Base-by-base conservation (phyloP, 2,113 vertebrate species). In the Boulengeromyrus knoepffleri region DNA sequence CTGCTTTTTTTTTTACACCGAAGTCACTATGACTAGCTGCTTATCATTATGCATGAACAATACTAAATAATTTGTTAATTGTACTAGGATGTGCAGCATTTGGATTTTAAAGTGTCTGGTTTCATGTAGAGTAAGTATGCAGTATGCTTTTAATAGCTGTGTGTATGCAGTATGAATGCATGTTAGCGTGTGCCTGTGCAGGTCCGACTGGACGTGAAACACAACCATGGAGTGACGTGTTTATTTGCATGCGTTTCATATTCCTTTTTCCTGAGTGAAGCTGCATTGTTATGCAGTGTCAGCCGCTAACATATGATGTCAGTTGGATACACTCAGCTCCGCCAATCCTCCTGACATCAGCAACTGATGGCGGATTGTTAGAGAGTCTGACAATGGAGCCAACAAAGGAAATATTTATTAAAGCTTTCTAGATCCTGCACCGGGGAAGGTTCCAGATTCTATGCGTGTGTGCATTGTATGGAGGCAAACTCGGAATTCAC, bases 281-380 rank as follows among this genome's bases (percentile, higher is more conserved):
- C 53, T 58, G 39, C 52, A 46, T 36, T 88, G 39, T 87, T 39
- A 86, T 27, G 53, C 87, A 88, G 36, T 31, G 47, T 45, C 36
- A 52, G 56, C 36, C 9, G 1, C 21, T 62, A 36, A 19, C 88
- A 74, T 74, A 88, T 74, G 58, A 45, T 36, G 90, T 90, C 80
- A 88, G 87, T 74, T 88, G 87, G 87, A 84, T 88, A 84, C 74
- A 88, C 83, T 62, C 87, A 91, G 85, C 85, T 49, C 90, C 52
- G n/a, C 77, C 50, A 70, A 49, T 89, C 50, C 36, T 52, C 24
- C 89, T 56, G 89, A 83, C 39, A 27, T 85, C n/a, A 89, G 88
- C 85, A 52, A 39, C 39, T 86, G 62, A n/a, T 85, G 19, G 27
- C 36, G 74, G 74, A 39, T 74, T 89, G 53, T 91, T 88, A 77